Percentiles rank a stretch among this genome's conserved stretches.
Evolutionary conservation across 2,113 vertebrate genomes (phyloP).

Genomic region (Cinclus mexicanus): DNA sequence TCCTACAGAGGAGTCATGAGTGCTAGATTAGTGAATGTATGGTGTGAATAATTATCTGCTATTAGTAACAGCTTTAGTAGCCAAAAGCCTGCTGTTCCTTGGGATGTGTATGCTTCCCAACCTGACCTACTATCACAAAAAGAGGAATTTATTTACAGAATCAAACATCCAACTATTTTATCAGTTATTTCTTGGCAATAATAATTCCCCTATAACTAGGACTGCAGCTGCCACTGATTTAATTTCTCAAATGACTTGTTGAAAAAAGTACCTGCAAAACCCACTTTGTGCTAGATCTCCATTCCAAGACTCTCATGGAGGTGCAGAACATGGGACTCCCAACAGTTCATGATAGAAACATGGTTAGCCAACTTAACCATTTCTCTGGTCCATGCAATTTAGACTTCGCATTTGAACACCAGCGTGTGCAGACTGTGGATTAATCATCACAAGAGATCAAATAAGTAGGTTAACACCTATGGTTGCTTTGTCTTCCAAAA

Average conservation of each 20-base stretch:
- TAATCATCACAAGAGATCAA: background rate
- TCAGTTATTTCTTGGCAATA: background rate
- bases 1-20: background rate
- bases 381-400: background rate
- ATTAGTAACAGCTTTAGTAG: background rate
- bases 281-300: background rate
- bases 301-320: background rate
- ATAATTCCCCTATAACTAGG: background rate
- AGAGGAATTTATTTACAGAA: background rate
- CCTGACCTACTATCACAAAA: background rate
- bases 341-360: background rate
- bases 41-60: background rate
- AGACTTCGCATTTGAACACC: background rate
- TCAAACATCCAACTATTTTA: background rate
- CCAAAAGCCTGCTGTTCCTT: background rate
- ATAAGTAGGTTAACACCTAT: background rate
- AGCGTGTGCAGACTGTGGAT: background rate
- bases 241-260: background rate
- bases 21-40: rapidly evolving
- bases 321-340: background rate
- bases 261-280: background rate
- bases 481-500: background rate
- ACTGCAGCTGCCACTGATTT: background rate
- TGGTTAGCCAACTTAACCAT: background rate
- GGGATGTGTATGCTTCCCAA: background rate